These are phyloP conservation scores for Chaetodon trifasciatus DNA, from an alignment of 2,797 vertebrate genomes.

Conservation along the genomic window DNA sequence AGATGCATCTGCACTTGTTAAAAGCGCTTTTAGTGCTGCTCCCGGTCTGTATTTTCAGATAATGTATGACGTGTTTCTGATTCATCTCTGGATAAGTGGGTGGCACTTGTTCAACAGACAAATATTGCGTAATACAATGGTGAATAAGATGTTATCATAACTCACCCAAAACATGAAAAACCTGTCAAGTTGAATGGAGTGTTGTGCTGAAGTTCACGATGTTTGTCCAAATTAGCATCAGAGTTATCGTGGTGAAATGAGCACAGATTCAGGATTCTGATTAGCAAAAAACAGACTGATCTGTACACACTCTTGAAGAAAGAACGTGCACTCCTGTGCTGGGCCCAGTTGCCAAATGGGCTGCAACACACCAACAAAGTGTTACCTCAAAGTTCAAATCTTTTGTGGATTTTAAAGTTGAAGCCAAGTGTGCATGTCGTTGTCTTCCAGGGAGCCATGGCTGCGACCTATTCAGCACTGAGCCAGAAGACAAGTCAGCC, in stretches of 20 bases:
- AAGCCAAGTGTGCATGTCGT: neutral
- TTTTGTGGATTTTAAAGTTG: neutral
- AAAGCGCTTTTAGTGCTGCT: neutral
- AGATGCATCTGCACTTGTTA: neutral
- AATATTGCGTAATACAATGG: neutral
- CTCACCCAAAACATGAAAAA: neutral
- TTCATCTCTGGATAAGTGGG: slow-evolving; percentile 29
- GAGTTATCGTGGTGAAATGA: neutral
- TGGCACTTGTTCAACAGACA: slow-evolving; percentile 10
- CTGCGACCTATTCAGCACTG: slow-evolving; percentile 94
- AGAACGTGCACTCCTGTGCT: neutral
- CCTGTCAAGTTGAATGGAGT: neutral
- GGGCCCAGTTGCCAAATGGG: neutral
- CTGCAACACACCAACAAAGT: no score
- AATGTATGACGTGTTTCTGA: neutral
- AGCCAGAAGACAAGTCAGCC: slow-evolving; percentile 97
- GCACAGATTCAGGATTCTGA: neutral
- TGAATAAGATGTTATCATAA: slow-evolving; percentile 1
- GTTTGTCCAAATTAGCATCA: neutral
- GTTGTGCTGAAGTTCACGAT: neutral
- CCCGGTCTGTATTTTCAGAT: neutral
- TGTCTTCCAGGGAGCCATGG: slow-evolving; percentile 91
- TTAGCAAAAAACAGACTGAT: neutral
- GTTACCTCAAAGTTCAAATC: neutral
- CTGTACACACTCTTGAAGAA: neutral